A percentile compares a stretch with the other conserved stretches of the same genome.
phyloP scores from a whole-genome alignment of 1,140 invertebrate species.

The Pseudobourletiella spinata region DNA sequence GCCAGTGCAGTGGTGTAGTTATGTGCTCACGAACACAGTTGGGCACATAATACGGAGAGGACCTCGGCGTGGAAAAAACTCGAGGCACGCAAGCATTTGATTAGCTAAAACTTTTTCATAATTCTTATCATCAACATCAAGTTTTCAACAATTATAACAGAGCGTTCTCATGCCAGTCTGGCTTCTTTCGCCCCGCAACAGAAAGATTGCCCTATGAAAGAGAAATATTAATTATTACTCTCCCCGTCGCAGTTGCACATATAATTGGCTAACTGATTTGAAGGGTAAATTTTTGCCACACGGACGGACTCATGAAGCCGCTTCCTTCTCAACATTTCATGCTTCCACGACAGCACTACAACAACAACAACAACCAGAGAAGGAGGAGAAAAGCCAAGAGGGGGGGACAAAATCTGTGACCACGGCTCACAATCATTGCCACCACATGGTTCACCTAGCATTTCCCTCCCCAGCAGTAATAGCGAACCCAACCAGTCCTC shows the following conservation, averaged over 20 bases:
- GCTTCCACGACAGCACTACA: too few relatives aligned
- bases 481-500: too few relatives aligned
- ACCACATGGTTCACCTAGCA: too few relatives aligned
- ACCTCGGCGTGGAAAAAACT: neutral
- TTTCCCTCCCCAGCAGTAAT: too few relatives aligned
- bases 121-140: constrained; percentile 9
- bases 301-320: too few relatives aligned
- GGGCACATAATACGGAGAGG: too few relatives aligned
- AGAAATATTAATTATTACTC: neutral
- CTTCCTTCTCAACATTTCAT: too few relatives aligned
- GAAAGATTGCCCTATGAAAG: neutral
- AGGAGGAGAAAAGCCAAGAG: neutral
- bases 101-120: constrained; percentile 5
- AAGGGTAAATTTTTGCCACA: too few relatives aligned
- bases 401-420: neutral
- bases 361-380: neutral
- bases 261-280: neutral
- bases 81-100: constrained; percentile 8
- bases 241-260: neutral
- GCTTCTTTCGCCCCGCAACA: too few relatives aligned
- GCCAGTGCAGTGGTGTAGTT: too few relatives aligned
- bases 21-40: too few relatives aligned
- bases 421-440: neutral
- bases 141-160: constrained; percentile 13
- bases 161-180: neutral